Evolutionary conservation across 2,888 invertebrate species (phyloP), one percentile per base, ranked within the genome.

Genomic region (Diogma glabrata): DNA sequence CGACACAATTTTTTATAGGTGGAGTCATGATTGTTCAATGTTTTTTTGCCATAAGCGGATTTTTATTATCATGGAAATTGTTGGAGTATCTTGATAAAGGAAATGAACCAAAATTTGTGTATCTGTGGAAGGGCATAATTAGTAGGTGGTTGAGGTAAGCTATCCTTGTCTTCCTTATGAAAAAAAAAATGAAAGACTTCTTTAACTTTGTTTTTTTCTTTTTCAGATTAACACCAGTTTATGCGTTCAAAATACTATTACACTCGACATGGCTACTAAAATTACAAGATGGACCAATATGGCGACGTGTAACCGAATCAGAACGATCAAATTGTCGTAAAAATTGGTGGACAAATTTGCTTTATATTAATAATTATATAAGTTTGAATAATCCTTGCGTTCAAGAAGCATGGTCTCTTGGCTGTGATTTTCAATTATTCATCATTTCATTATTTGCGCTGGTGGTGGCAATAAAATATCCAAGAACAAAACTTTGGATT

Each of bases 31-130:
- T 74, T 64, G 66, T 78, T 56, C 77, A 78, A 55, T 70, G 72
- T 0, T 77, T 75, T 64, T 74, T 77, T 61, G 70, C 75, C 0
- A 72, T 78, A 57, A 75, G 77, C 1, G 75, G 73, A 0, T 76
- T 77, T 62, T 63, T 78, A n/a, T 69, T 74, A 2, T 28, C 52
- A 1, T 12, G 51, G 12, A 50, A 52, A 36, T 52, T n/a, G n/a
- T n/a, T n/a, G n/a, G n/a, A n/a, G n/a, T n/a, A n/a, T n/a, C n/a
- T n/a, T n/a, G n/a, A n/a, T n/a, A n/a, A n/a, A n/a, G n/a, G n/a
- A n/a, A 12, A 43, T 14, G 23, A 12, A 6, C 7, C 23, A 7
- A 22, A 43, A 22, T 43, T 43, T 43, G 4, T 12, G 7, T 43
- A 43, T 22, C n/a, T 43, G n/a, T 1, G 20, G 2, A 43, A 43